These are phyloP conservation scores for Galleria mellonella DNA, from an alignment of 1,140 invertebrate genomes.

Conservation along the genomic window DNA sequence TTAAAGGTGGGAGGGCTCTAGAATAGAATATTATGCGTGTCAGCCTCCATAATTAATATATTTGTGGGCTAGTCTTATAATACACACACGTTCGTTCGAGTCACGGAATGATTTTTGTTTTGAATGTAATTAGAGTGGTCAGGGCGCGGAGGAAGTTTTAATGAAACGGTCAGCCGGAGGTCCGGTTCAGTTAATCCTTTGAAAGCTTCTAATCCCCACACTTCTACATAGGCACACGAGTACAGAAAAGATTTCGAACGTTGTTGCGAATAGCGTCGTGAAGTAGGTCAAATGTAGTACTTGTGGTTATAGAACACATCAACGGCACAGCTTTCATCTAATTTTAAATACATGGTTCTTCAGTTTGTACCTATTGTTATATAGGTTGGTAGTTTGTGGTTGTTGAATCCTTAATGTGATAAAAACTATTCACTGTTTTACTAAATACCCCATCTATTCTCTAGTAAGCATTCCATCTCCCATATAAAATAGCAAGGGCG, in stretches of 20 bases:
- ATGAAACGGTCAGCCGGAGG: slow-evolving; percentile 32
- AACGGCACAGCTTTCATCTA: too few species aligned
- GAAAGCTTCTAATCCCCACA: slow-evolving; percentile 30
- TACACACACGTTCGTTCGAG: slow-evolving; percentile 15
- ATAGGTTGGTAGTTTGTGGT: too few species aligned
- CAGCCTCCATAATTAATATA: too few species aligned
- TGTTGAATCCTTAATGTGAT: too few species aligned
- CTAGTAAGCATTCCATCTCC: too few species aligned
- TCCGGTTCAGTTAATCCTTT: slow-evolving; percentile 37
- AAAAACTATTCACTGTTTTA: too few species aligned
- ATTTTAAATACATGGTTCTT: too few species aligned
- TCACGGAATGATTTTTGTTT: slow-evolving; percentile 32
- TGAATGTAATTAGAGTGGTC: slow-evolving; percentile 23
- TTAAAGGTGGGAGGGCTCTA: too few species aligned
- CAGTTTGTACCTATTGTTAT: too few species aligned
- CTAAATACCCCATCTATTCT: too few species aligned
- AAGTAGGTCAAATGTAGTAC: slow-evolving; percentile 12
- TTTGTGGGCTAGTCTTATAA: background rate
- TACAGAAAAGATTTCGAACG: slow-evolving; percentile 9
- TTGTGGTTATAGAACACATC: background rate
- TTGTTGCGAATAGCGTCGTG: slow-evolving; percentile 2
- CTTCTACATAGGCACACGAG: slow-evolving; percentile 13
- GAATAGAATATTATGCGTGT: too few species aligned
- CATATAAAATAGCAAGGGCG: too few species aligned
- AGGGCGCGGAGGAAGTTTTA: slow-evolving; percentile 30